These are phyloP conservation scores for Acestrorhynchus altus DNA, from an alignment of 2,797 vertebrate genomes.

Conservation along the genomic window DNA sequence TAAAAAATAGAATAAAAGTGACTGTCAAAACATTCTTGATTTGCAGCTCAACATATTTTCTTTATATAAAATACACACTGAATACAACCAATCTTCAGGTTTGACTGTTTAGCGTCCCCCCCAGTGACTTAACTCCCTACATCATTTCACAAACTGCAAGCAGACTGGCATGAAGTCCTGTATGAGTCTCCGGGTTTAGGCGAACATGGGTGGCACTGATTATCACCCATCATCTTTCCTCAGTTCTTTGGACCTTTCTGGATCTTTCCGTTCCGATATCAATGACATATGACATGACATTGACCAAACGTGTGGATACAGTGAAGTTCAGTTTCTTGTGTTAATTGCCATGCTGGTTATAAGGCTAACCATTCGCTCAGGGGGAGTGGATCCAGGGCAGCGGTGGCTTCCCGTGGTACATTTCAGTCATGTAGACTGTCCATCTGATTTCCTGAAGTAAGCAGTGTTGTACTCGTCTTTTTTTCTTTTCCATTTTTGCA, in stretches of 20 bases:
- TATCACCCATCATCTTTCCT: constrained; percentile 4
- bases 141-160: constrained; percentile 39
- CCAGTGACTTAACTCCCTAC: constrained; percentile 20
- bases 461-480: constrained; percentile 18
- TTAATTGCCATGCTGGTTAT: constrained; percentile 11
- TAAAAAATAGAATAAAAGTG: constrained; percentile 53
- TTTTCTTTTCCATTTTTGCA: constrained; percentile 9
- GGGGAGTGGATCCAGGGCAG: constrained; percentile 35
- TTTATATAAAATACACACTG: constrained; percentile 39
- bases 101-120: constrained; percentile 23
- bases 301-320: constrained; percentile 9
- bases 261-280: background rate
- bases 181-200: constrained; percentile 39
- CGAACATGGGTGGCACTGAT: constrained; percentile 13
- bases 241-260: constrained; percentile 11
- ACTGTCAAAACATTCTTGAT: constrained; percentile 44
- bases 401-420: constrained; percentile 33
- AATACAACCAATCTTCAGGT: constrained; percentile 28
- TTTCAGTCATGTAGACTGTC: constrained; percentile 47
- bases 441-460: constrained; percentile 40
- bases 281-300: background rate
- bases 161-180: constrained; percentile 55
- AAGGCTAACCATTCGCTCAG: constrained; percentile 22
- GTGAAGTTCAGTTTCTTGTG: background rate
- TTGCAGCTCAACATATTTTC: constrained; percentile 43